Base-by-base conservation (phyloP, 1,140 invertebrate species). In the Micrasema longulum region DNA sequence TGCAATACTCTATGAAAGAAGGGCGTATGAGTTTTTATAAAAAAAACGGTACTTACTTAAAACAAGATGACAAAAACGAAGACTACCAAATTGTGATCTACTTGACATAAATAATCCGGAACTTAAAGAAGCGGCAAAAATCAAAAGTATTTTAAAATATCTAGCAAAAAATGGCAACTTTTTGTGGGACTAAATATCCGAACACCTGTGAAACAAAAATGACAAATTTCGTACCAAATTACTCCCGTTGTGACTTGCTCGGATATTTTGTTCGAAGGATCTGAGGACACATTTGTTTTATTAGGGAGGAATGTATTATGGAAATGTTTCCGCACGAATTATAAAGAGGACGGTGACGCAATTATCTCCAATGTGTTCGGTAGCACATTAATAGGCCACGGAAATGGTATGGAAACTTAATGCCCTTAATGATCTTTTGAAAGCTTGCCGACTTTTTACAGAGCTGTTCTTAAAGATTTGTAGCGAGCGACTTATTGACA, bases 321-420 rank as follows among this genome's bases (percentile, higher is more conserved):
- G 12, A 47, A 64, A 23, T 64, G 60, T 64, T 64, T 64, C 60
- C 60, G 60, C 60, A 47, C 31, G 41, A 64, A 45, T n/a, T 64
- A 6, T 12, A 45, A n/a, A 47, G 43, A 64, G 60, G 60, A 64
- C 6, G 60, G 23, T 64, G 41, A 1, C 41, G 60, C 43, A 64
- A 64, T 64, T 64, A 64, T 64, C 43, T 64, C 31, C 31, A 35
- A 47, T 47, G 41, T 64, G 60, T 64, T 64, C 60, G 20, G 60
- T 26, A 64, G 47, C 43, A 47, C 60, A 64, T 60, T 60, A 60
- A 60, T 60, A 60, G 55, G 35, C 35, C 55, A 11, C 36, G 55
- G 55, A 60, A 60, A 60, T 60, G 55, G 55, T 41, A 20, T 60
- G 55, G 38, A 55, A 55, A 55, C 12, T 20, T 31, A 26, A 43